These are phyloP conservation scores for Phaedon cochleariae DNA, from an alignment of 2,888 invertebrate genomes.

Conservation along the genomic window DNA sequence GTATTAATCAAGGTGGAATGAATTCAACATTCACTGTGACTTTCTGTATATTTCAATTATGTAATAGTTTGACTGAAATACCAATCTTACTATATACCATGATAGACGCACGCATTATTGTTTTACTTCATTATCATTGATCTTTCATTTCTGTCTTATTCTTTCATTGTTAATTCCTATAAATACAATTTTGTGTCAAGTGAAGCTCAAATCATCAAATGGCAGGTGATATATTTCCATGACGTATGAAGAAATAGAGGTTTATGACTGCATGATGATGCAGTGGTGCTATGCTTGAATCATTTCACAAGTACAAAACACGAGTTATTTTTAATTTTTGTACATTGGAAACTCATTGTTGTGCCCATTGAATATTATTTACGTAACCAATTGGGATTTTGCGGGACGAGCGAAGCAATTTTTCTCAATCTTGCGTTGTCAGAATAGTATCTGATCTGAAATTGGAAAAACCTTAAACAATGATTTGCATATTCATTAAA, in stretches of 20 bases:
- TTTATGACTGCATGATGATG: background rate
- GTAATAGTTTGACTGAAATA: conserved; percentile 18
- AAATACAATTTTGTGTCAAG: background rate
- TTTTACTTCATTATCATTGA: conserved; percentile 17
- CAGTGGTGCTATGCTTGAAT: no score
- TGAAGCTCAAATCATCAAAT: no score
- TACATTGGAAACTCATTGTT: no score
- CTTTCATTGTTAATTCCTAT: conserved; percentile 4
- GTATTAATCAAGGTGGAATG: conserved; percentile 43
- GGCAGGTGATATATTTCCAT: conserved; percentile 1
- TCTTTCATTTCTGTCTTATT: conserved; percentile 22
- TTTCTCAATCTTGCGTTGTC: no score
- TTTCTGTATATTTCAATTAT: conserved; percentile 26
- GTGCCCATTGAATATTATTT: no score
- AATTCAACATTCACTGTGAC: conserved; percentile 25
- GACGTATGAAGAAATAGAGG: background rate
- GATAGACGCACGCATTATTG: conserved; percentile 18
- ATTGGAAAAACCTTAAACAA: no score
- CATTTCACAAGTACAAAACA: no score
- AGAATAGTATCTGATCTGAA: no score
- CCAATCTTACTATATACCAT: conserved; percentile 6
- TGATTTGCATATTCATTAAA: no score
- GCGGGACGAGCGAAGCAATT: no score
- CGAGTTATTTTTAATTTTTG: no score
- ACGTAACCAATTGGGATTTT: no score